Percentiles rank a stretch among this genome's conserved stretches.
phyloP scores from a whole-genome alignment of 2,113 vertebrate species.

The Psammodynastes pulverulentus region DNA sequence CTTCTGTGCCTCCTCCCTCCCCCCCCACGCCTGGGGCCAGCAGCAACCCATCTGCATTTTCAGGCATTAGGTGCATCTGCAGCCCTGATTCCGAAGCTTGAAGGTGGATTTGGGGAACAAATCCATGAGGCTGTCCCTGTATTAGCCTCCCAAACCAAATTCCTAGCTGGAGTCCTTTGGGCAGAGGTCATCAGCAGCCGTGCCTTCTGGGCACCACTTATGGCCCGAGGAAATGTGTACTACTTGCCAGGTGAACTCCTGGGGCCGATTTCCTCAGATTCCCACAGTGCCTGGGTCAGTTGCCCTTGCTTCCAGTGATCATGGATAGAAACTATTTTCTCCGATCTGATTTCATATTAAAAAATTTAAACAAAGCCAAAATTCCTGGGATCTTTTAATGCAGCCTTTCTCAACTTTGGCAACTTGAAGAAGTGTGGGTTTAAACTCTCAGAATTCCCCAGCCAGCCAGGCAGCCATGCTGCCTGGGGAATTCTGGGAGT shows the following conservation, averaged over 20 bases:
- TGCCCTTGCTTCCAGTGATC: neutral
- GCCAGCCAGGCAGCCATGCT: neutral
- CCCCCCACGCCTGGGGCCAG: fast-evolving
- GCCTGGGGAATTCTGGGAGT: neutral
- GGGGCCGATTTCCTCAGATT: neutral
- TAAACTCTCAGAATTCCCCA: neutral
- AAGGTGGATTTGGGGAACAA: fast-evolving
- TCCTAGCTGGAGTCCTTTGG: neutral
- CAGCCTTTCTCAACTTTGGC: neutral
- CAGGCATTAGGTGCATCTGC: neutral
- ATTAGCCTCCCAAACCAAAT: constrained; percentile 2
- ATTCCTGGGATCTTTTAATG: neutral
- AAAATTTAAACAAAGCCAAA: neutral
- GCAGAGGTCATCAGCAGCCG: neutral
- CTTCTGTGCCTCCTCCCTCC: neutral
- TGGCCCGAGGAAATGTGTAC: neutral
- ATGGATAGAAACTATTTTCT: neutral
- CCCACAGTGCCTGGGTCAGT: no score
- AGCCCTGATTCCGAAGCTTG: neutral
- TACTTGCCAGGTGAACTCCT: neutral
- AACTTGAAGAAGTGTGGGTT: neutral
- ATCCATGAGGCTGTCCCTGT: neutral
- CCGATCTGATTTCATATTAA: neutral
- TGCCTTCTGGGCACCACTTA: neutral
- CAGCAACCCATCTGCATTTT: neutral